These are phyloP conservation scores for Tachystola acroxantha DNA, from an alignment of 2,888 invertebrate genomes.

Conservation along the genomic window DNA sequence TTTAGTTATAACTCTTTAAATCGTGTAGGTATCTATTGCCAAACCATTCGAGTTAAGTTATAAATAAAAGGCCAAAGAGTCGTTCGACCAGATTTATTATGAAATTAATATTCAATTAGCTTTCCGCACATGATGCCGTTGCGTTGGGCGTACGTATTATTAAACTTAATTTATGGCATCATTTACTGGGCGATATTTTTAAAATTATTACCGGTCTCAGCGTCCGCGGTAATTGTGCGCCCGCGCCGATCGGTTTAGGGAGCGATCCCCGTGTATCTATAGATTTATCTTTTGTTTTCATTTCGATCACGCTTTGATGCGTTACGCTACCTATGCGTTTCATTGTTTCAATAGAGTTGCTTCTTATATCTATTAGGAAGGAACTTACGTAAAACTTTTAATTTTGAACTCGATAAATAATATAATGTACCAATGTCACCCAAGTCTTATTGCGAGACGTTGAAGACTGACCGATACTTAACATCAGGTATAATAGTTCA, in stretches of 20 bases:
- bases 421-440: no score
- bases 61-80: constrained; percentile 60
- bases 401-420: no score
- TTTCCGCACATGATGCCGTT: constrained; percentile 74
- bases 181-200: constrained; percentile 72
- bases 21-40: constrained; percentile 26
- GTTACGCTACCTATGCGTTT: constrained; percentile 6
- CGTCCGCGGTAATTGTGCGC: constrained; percentile 54
- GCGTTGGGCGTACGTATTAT: constrained; percentile 72
- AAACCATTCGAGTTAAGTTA: constrained; percentile 52
- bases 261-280: constrained; percentile 20
- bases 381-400: no score
- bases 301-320: constrained; percentile 8
- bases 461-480: no score
- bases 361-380: neutral
- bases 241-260: constrained; percentile 46
- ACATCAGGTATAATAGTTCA: no score
- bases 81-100: constrained; percentile 69
- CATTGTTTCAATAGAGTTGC: neutral
- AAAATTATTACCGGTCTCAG: constrained; percentile 64
- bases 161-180: constrained; percentile 76
- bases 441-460: no score
- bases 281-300: constrained; percentile 17
- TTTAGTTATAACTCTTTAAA: no score
- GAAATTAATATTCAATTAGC: constrained; percentile 78